These are phyloP conservation scores for Stegastes partitus DNA, from an alignment of 2,113 vertebrate species.

Conservation along the genomic window DNA sequence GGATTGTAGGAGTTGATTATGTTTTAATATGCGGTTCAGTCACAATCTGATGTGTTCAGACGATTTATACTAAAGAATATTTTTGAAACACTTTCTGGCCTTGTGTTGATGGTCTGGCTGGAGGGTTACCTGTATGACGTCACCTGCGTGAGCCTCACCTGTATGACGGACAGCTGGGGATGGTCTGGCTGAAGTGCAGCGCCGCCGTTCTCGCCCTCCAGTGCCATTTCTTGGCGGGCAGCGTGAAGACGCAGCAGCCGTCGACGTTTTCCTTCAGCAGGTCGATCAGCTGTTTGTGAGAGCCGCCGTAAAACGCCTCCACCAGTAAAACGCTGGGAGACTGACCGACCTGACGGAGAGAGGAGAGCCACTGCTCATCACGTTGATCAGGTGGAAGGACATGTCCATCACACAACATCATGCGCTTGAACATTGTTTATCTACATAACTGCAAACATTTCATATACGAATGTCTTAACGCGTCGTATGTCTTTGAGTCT, in stretches of 20 bases:
- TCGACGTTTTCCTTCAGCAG: slow-evolving; percentile 87
- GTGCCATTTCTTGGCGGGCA: slow-evolving; percentile 98
- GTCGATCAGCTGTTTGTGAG: slow-evolving; percentile 95
- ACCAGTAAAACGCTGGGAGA: slow-evolving; percentile 89
- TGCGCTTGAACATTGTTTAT: too few relatives aligned
- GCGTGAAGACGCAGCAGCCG: slow-evolving; percentile 85
- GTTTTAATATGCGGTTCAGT: too few relatives aligned
- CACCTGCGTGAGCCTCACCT: slow-evolving; percentile 81
- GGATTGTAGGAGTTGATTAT: too few relatives aligned
- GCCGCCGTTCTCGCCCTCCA: slow-evolving; percentile 94
- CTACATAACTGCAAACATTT: too few relatives aligned
- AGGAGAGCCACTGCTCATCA: neutral
- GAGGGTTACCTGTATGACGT: neutral
- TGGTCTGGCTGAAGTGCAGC: slow-evolving; percentile 90
- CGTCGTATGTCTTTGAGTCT: too few relatives aligned
- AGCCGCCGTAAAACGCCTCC: slow-evolving; percentile 95
- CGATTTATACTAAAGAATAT: too few relatives aligned
- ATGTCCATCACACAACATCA: neutral
- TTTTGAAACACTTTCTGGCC: too few relatives aligned
- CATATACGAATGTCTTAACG: too few relatives aligned
- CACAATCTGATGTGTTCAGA: too few relatives aligned
- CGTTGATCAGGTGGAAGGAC: neutral
- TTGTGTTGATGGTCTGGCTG: too few relatives aligned
- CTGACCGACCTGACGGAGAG: slow-evolving; percentile 14
- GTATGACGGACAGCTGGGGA: slow-evolving; percentile 87